Evolutionary conservation across 2,888 invertebrate species (phyloP), one percentile per base, ranked within the genome.

Genomic region (Drosophila hamatofila): DNA sequence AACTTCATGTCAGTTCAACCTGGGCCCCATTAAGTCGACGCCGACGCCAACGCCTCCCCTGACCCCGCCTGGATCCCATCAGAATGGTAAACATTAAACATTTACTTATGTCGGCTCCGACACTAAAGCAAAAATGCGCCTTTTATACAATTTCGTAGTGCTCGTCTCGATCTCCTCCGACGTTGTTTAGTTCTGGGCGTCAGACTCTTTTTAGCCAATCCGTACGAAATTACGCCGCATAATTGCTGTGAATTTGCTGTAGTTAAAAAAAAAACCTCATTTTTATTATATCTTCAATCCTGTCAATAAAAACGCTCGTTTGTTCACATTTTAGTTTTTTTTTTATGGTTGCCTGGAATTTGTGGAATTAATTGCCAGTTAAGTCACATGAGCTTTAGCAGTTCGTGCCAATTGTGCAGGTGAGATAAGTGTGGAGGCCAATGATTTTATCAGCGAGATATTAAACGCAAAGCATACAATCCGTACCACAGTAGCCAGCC

Each of bases 1-100:
- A 78, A 72, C 76, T 73, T 61, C 42, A 73, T 66, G 75, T 73
- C 75, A 57, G 79, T 55, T 79, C 63, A 76, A 68, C 55, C 41
- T 56, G 66, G 46, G 54, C 35, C 72, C 54, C 76, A 78, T 75
- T 78, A 72, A 78, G 69, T 51, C 75, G 46, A 37, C 48, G 30
- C 46, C 25, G 55, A 51, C 55, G 61, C 64, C 71, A 42, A 48
- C 70, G 21, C 46, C 56, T 57, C 46, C 52, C 44, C 30, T 66
- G 58, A 68, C 49, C 51, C 65, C 70, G 37, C 39, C 41, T 27
- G 49, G 30, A 42, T 46, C 56, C 57, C 59, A 48, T 48, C 30
- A 65, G 57, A 62, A 65, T 39, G 41, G 52, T 42, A 61, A 74
- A 75, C 71, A 71, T 61, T 60, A 71, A 71, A 61, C 71, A 48